phyloP scores from a whole-genome alignment of 2,113 vertebrate species.

The Alces alces region DNA sequence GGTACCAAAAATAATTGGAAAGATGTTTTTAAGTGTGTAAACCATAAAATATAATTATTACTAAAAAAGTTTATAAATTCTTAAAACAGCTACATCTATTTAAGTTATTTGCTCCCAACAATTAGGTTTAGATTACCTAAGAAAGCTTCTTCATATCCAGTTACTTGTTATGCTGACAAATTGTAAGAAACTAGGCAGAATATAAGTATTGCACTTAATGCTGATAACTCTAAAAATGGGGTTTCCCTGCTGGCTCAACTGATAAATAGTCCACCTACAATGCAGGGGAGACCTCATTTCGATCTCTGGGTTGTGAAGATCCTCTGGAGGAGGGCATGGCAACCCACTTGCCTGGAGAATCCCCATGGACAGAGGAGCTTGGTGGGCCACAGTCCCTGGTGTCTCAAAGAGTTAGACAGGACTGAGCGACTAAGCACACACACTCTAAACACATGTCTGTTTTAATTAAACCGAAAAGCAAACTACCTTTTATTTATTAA shows the following conservation, averaged over 20 bases:
- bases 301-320: background rate
- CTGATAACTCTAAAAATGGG: background rate
- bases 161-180: background rate
- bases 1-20: background rate
- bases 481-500: background rate
- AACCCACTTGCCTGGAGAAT: background rate
- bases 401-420: background rate
- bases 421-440: background rate
- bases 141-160: background rate
- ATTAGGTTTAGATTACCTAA: background rate
- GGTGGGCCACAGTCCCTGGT: background rate
- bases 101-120: background rate
- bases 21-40: background rate
- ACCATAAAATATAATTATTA: background rate
- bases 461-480: background rate
- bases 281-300: background rate
- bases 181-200: background rate
- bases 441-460: background rate
- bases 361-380: background rate
- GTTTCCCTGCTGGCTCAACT: background rate
- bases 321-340: background rate
- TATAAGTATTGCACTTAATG: background rate
- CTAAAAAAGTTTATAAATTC: background rate
- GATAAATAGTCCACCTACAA: accelerated
- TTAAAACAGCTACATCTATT: background rate